Conservation (phyloP, 1,140 invertebrate genomes). For the Calosoma granatense region DNA sequence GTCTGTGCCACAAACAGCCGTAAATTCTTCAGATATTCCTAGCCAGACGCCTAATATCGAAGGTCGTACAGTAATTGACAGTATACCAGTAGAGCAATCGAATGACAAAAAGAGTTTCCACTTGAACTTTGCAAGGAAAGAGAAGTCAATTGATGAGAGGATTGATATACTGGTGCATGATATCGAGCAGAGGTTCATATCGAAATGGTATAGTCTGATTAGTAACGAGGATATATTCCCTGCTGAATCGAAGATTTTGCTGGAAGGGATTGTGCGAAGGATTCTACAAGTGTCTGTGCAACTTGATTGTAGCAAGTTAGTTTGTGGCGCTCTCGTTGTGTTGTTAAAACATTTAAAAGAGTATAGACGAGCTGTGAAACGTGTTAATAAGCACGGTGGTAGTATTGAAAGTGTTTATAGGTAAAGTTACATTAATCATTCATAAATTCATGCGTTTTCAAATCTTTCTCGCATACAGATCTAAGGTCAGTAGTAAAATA, state of each 20-base stretch:
- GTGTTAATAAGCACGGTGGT: constrained; percentile 34
- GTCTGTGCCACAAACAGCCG: background rate
- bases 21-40: background rate
- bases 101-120: background rate
- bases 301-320: constrained; percentile 23
- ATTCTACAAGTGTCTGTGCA: constrained; percentile 22
- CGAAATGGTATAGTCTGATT: constrained; percentile 29
- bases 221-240: constrained; percentile 26
- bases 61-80: background rate
- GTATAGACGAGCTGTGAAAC: constrained; percentile 40
- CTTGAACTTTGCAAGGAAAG: background rate
- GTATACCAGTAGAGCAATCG: background rate
- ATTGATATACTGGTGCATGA: background rate
- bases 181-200: constrained; percentile 17
- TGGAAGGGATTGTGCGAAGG: constrained; percentile 25
- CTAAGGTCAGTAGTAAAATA: background rate
- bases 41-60: background rate
- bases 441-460: constrained; percentile 17
- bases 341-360: constrained; percentile 43
- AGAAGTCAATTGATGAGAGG: background rate
- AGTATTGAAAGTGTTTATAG: constrained; percentile 31
- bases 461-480: constrained; percentile 18
- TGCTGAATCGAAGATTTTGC: constrained; percentile 21
- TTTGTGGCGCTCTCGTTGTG: constrained; percentile 36
- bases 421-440: constrained; percentile 18